A percentile compares a stretch with the other conserved stretches of the same genome.
Conservation (phyloP, 2,113 vertebrate species). For the Coregonus clupeaformis region DNA sequence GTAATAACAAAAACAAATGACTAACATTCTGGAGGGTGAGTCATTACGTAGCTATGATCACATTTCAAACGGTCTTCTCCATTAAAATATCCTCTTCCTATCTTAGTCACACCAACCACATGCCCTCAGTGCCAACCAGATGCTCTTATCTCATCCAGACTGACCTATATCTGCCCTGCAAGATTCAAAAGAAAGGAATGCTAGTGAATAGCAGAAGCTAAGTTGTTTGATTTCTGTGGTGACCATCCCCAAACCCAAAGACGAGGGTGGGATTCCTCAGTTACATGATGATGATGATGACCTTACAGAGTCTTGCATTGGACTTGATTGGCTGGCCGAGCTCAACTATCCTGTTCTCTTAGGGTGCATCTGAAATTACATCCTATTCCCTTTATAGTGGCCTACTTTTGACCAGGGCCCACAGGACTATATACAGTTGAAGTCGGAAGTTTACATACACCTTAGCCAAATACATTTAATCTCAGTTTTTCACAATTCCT, state of each 20-base stretch:
- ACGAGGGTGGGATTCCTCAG: neutral
- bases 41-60: conserved; percentile 52
- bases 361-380: neutral
- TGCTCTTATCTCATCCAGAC: conserved; percentile 23
- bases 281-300: neutral
- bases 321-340: conserved; percentile 15
- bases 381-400: too few relatives aligned
- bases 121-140: conserved; percentile 43
- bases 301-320: neutral
- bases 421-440: too few relatives aligned
- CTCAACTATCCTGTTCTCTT: conserved; percentile 56
- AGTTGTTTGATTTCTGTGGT: neutral
- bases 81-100: conserved; percentile 20
- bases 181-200: neutral
- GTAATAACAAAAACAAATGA: conserved; percentile 52
- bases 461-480: too few relatives aligned
- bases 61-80: conserved; percentile 31
- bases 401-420: too few relatives aligned
- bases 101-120: conserved; percentile 41
- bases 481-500: too few relatives aligned
- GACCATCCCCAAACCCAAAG: neutral
- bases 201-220: neutral
- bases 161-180: conserved; percentile 22
- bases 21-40: conserved; percentile 43
- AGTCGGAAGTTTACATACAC: too few relatives aligned